Evolutionary conservation across 1,140 invertebrate species (phyloP).

Genomic region (Monomorium pharaonis): DNA sequence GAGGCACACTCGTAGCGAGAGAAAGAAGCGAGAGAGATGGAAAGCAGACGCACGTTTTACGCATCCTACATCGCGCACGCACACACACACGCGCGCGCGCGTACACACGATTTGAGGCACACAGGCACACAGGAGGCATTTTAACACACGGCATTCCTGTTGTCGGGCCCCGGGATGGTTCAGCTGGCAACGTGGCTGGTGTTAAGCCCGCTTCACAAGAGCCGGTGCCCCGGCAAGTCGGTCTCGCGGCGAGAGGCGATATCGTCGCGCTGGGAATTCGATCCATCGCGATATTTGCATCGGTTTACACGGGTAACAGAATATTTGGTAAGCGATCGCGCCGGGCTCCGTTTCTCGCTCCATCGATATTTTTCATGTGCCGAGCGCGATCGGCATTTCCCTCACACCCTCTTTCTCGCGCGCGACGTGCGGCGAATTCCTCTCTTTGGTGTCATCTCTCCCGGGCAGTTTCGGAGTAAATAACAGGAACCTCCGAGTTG

Average conservation of each 20-base stretch:
- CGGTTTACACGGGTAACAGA: slow-evolving; percentile 55
- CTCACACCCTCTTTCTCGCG: not conserved
- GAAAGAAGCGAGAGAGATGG: not conserved
- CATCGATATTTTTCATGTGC: slow-evolving; percentile 6
- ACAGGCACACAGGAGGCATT: slow-evolving; percentile 79
- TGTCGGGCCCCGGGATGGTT: slow-evolving; percentile 80
- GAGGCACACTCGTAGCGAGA: slow-evolving; percentile 68
- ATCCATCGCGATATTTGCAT: slow-evolving; percentile 61
- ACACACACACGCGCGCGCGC: slow-evolving; percentile 12
- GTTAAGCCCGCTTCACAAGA: slow-evolving; percentile 75
- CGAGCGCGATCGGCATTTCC: slow-evolving; percentile 15
- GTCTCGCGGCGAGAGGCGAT: slow-evolving; percentile 30
- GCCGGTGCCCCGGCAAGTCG: slow-evolving; percentile 47
- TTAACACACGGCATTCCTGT: slow-evolving; percentile 84
- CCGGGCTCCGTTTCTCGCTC: not conserved
- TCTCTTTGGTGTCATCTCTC: not conserved
- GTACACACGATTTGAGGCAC: slow-evolving; percentile 48
- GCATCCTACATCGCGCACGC: slow-evolving; percentile 70
- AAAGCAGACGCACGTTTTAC: slow-evolving; percentile 71
- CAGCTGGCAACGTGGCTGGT: slow-evolving; percentile 83
- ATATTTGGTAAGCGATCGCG: slow-evolving; percentile 48
- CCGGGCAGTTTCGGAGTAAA: not conserved
- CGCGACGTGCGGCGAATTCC: slow-evolving; percentile 16
- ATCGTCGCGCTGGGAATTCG: slow-evolving; percentile 66
- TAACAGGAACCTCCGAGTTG: not conserved